These are phyloP conservation scores for Engraulis encrasicolus DNA, from an alignment of 2,113 vertebrate genomes.

Conservation along the genomic window DNA sequence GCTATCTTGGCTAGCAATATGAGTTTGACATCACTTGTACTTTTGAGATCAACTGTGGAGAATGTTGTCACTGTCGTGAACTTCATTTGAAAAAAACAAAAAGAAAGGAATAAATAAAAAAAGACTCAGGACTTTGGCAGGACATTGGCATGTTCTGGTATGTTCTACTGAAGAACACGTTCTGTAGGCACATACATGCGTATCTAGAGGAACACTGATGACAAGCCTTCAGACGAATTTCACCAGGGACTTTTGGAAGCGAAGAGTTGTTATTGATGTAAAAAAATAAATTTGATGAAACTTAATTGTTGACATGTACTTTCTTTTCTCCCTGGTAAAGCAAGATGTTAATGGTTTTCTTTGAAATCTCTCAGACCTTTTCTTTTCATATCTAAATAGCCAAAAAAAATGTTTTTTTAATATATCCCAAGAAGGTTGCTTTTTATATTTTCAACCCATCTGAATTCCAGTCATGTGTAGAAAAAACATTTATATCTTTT, in stretches of 20 bases:
- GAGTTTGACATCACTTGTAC: not conserved
- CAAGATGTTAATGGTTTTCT: not conserved
- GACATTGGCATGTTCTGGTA: conserved; percentile 1
- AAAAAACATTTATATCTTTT: not conserved
- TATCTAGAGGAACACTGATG: not conserved
- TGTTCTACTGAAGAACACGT: not conserved
- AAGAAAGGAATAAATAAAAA: not conserved
- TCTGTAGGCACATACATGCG: not conserved
- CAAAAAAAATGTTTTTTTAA: no score
- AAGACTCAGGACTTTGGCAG: not conserved
- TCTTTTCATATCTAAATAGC: not conserved
- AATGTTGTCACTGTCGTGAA: not conserved
- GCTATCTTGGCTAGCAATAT: conserved; percentile 10
- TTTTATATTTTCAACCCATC: not conserved
- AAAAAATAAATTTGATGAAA: conserved; percentile 2
- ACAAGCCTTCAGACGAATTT: not conserved
- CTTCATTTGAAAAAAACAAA: conserved; percentile 1
- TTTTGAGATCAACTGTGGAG: not conserved
- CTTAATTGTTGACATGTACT: not conserved
- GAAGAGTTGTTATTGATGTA: conserved; percentile 7
- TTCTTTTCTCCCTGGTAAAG: not conserved
- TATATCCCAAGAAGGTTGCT: no score
- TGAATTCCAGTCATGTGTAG: not conserved
- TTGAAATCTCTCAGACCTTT: not conserved
- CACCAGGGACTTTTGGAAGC: not conserved